A percentile compares a stretch with the other conserved stretches of the same genome.
These are phyloP conservation scores for Chloebia gouldiae DNA, from an alignment of 2,113 vertebrate genomes.

Conservation along the genomic window DNA sequence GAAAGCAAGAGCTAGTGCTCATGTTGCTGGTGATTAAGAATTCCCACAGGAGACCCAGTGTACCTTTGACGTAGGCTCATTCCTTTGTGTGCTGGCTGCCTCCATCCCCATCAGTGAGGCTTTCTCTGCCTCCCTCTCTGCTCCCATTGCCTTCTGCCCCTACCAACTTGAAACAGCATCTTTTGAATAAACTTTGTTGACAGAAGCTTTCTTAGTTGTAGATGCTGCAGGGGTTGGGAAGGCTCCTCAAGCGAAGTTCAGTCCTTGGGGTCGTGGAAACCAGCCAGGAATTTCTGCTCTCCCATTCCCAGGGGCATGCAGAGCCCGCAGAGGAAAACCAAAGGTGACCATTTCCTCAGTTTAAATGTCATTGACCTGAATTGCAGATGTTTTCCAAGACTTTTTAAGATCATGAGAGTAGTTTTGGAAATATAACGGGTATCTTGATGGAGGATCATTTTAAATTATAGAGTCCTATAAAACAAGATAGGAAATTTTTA, in stretches of 20 bases:
- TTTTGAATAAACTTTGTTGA: conserved; percentile 16
- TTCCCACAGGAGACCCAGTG: background rate
- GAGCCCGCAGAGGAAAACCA: conserved; percentile 2
- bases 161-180: background rate
- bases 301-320: conserved; percentile 38
- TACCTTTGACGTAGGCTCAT: background rate
- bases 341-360: conserved; percentile 52
- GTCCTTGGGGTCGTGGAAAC: conserved; percentile 51
- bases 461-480: background rate
- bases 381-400: conserved; percentile 15
- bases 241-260: conserved; percentile 26
- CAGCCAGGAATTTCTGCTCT: conserved; percentile 58
- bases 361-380: conserved; percentile 50
- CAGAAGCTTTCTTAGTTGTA: background rate
- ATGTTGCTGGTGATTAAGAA: background rate
- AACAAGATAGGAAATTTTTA: background rate
- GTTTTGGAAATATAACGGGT: background rate
- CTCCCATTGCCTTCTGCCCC: background rate
- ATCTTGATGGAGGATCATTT: background rate
- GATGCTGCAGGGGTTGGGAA: conserved; percentile 9
- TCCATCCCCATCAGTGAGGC: background rate
- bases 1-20: background rate
- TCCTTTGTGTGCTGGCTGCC: background rate
- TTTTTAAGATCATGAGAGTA: background rate
- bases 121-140: background rate